Base-by-base conservation (phyloP, 2,888 invertebrate genomes). In the Podotricha telesiphe region DNA sequence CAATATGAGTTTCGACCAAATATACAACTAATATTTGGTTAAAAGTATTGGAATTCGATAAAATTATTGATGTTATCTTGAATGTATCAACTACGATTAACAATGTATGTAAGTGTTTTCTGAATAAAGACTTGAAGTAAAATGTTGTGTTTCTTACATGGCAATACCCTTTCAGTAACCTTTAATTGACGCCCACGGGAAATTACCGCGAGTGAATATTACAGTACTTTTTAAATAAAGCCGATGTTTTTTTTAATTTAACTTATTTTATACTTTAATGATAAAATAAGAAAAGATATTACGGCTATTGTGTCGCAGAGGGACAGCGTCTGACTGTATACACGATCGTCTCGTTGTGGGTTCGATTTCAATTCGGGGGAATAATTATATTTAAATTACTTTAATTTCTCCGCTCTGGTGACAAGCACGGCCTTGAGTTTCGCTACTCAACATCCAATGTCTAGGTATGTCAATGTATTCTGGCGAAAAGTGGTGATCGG, bases 1-100 rank as follows among this genome's bases (percentile, higher is more conserved):
- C 91, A 92, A 91, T 92, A 92, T 90, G 84, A 85, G 83, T 87
- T 85, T 83, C 64, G 88, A 91, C 88, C 89, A 91, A 90, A 88
- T 89, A 84, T 86, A 86, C 71, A 78, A 82, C 85, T 86, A 85
- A 87, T 89, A 84, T 88, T 90, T 90, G 88, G 88, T 86, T 85
- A 85, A 81, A 81, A 82, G 80, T 80, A 83, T 86, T 84, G 80
- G 80, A 82, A 82, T 83, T 85, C 80, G 55, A 81, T 83, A 82
- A 79, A 79, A 78, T 82, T 86, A 83, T 80, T 82, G 80, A 80
- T 83, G 82, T 83, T 86, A 86, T 82, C 76, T 83, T 80, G 82
- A 80, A 86, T 87, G 89, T 90, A 89, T 87, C 88, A 88, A 86
- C 81, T 85, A 81, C 82, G 80, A 83, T 84, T 85, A 70, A 69